Conservation (phyloP, 2,113 vertebrate species). For the Stigmatopora nigra region DNA sequence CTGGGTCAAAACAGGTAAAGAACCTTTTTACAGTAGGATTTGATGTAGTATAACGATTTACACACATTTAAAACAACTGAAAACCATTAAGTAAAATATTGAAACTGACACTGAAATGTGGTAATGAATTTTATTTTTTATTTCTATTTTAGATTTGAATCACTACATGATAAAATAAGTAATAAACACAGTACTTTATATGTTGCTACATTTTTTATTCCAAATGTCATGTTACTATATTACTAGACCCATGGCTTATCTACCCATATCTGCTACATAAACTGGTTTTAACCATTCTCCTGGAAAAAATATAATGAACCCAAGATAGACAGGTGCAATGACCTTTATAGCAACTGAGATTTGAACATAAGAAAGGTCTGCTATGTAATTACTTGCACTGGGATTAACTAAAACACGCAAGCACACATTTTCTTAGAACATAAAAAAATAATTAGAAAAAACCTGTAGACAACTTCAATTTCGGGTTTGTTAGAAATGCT, state of each 20-base stretch:
- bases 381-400: constrained; percentile 30
- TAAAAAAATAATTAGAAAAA: constrained; percentile 7
- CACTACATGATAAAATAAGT: not conserved
- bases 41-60: not conserved
- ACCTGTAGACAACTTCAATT: constrained; percentile 6
- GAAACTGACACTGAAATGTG: too few relatives aligned
- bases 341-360: constrained; percentile 8
- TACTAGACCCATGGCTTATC: not conserved
- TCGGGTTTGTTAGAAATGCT: not conserved
- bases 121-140: not conserved
- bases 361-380: constrained; percentile 8
- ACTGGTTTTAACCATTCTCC: not conserved
- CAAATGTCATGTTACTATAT: not conserved
- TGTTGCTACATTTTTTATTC: not conserved
- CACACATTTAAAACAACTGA: too few relatives aligned
- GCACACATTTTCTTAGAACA: constrained; percentile 17
- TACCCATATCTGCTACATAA: not conserved
- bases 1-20: constrained; percentile 79
- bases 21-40: not conserved
- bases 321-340: constrained; percentile 14
- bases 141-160: not conserved
- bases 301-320: constrained; percentile 6
- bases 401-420: constrained; percentile 32
- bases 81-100: too few relatives aligned
- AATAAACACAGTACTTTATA: not conserved